Evolutionary conservation across 2,888 invertebrate species (phyloP).

Genomic region (Apoderus coryli): DNA sequence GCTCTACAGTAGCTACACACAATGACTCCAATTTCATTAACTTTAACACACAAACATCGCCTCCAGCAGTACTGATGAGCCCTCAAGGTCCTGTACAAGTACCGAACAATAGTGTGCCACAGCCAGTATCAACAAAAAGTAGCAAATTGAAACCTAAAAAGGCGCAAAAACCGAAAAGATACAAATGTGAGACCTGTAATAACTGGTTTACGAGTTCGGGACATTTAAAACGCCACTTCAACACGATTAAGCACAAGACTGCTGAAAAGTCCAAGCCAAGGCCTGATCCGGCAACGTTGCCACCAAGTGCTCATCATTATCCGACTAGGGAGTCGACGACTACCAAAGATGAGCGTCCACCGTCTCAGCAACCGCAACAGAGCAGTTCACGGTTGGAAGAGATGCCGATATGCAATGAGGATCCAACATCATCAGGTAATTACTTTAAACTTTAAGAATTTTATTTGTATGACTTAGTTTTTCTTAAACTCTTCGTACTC

Average conservation of each 20-base stretch:
- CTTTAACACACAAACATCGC: too few species aligned
- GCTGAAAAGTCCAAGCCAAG: slow-evolving; percentile 77
- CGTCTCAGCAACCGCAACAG: too few species aligned
- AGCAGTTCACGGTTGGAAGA: too few species aligned
- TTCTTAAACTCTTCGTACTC: too few species aligned
- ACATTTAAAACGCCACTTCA: slow-evolving; percentile 81
- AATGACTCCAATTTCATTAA: too few species aligned
- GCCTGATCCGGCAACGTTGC: slow-evolving; percentile 70
- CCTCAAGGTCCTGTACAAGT: slow-evolving; percentile 44
- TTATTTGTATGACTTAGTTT: too few species aligned
- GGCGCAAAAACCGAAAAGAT: slow-evolving; percentile 79
- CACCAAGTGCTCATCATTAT: slow-evolving; percentile 72
- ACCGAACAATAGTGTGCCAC: slow-evolving; percentile 23
- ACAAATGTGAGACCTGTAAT: slow-evolving; percentile 84
- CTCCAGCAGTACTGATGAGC: too few species aligned
- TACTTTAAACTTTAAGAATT: too few species aligned
- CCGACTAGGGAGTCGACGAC: slow-evolving; percentile 50
- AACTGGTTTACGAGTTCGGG: slow-evolving; percentile 93
- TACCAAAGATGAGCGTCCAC: slow-evolving; percentile 44
- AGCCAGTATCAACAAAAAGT: slow-evolving; percentile 45
- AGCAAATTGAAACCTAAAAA: slow-evolving; percentile 84
- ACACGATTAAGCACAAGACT: slow-evolving; percentile 82
- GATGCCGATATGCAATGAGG: too few species aligned
- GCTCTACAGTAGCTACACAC: too few species aligned
- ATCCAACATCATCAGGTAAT: too few species aligned